phyloP scores from a whole-genome alignment of 2,888 invertebrate genomes.

The Salpingus planirostris region DNA sequence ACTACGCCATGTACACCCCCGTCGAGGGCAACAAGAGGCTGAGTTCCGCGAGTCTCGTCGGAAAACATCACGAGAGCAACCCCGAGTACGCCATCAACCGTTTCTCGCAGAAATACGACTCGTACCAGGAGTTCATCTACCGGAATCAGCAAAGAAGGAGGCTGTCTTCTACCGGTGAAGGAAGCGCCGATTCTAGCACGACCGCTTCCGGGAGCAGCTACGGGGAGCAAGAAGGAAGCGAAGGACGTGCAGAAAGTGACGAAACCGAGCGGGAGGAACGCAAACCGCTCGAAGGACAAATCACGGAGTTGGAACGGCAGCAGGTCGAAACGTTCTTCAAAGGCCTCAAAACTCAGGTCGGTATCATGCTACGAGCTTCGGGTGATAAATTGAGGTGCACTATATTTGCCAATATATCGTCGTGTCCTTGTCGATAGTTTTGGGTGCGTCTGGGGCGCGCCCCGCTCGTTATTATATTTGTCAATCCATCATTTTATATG shows the following conservation, averaged over 20 bases:
- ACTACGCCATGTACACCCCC: too few species aligned
- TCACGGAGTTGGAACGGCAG: conserved; percentile 55
- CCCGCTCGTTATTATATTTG: too few species aligned
- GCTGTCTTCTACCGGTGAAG: conserved; percentile 53
- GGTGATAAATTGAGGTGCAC: too few species aligned
- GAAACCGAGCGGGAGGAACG: conserved; percentile 37
- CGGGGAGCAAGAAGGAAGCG: conserved; percentile 49
- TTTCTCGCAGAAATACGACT: conserved; percentile 35
- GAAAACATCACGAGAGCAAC: conserved; percentile 9
- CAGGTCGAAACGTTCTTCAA: conserved; percentile 67
- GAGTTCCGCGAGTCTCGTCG: too few species aligned
- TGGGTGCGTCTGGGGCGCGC: too few species aligned
- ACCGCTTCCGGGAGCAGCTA: conserved; percentile 44
- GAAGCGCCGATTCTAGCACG: conserved; percentile 43
- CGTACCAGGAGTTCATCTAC: conserved; percentile 35
- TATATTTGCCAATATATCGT: too few species aligned
- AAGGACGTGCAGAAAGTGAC: conserved; percentile 45
- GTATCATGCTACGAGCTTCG: too few species aligned
- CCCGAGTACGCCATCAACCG: conserved; percentile 30
- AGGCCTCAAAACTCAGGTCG: conserved; percentile 65
- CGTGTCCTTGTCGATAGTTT: too few species aligned
- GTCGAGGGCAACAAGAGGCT: too few species aligned
- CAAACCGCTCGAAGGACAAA: conserved; percentile 41
- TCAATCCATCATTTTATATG: too few species aligned
- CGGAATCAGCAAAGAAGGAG: conserved; percentile 16